Conservation (phyloP, 1,140 invertebrate species). For the Phymastichus coffea region DNA sequence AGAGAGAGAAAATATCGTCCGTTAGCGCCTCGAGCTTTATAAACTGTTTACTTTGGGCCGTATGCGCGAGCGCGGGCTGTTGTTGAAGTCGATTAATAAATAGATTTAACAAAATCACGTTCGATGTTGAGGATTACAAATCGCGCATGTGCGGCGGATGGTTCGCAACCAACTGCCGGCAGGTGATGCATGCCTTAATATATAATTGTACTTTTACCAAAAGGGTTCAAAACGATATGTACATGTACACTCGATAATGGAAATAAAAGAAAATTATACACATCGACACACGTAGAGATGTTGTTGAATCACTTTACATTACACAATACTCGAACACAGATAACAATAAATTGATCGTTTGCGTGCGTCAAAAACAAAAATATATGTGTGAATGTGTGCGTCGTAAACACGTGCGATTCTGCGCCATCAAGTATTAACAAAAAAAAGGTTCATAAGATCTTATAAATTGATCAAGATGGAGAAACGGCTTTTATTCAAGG, state of each 20-base stretch:
- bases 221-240: background rate
- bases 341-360: no score
- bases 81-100: slow-evolving; percentile 40
- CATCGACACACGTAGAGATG: background rate
- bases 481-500: no score
- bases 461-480: no score
- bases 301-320: no score
- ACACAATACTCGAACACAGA: no score
- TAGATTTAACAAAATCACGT: slow-evolving; percentile 17
- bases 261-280: no score
- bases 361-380: background rate
- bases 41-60: slow-evolving; percentile 17
- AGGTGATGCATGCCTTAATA: slow-evolving; percentile 53
- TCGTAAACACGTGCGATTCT: slow-evolving; percentile 21
- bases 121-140: slow-evolving; percentile 26
- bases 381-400: slow-evolving; percentile 8
- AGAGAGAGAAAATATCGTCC: no score
- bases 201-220: slow-evolving; percentile 33
- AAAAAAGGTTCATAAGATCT: no score
- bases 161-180: slow-evolving; percentile 44
- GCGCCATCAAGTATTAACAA: slow-evolving; percentile 8
- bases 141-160: no score
- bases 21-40: background rate
- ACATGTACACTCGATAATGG: background rate
- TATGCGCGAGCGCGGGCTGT: slow-evolving; percentile 24